A percentile compares a stretch with the other conserved stretches of the same genome.
These are phyloP conservation scores for Speoplatyrhinus poulsoni DNA, from an alignment of 2,113 vertebrate species.

Conservation along the genomic window DNA sequence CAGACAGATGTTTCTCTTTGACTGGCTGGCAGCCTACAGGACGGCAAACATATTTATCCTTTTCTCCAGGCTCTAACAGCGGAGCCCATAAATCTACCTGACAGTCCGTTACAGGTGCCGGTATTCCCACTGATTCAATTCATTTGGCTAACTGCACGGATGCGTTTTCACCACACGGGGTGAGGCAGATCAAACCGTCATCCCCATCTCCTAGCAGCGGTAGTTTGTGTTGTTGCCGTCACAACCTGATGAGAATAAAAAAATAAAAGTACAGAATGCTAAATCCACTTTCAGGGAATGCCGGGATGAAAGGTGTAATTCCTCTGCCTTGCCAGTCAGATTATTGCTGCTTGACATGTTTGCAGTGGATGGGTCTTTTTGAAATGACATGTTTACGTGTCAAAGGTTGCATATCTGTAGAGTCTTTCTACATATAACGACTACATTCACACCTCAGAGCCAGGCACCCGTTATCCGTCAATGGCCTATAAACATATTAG, in stretches of 20 bases:
- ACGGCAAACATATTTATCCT: slow-evolving; percentile 61
- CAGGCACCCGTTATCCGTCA: no score
- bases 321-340: slow-evolving; percentile 44
- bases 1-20: slow-evolving; percentile 64
- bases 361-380: slow-evolving; percentile 18
- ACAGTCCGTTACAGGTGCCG: slow-evolving; percentile 78
- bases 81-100: slow-evolving; percentile 72
- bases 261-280: slow-evolving; percentile 20
- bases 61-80: slow-evolving; percentile 64
- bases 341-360: slow-evolving; percentile 52
- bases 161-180: slow-evolving; percentile 55
- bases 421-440: no score
- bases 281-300: slow-evolving; percentile 52
- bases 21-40: slow-evolving; percentile 70
- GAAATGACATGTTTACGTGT: no score
- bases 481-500: no score
- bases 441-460: no score
- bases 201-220: slow-evolving; percentile 42
- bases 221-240: slow-evolving; percentile 50
- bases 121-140: slow-evolving; percentile 77
- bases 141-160: slow-evolving; percentile 70
- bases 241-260: background rate
- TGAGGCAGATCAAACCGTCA: slow-evolving; percentile 60
- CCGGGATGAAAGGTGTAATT: slow-evolving; percentile 63
- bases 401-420: no score